Base-by-base conservation (phyloP, 2,113 vertebrate species). In the Delphinus delphis region DNA sequence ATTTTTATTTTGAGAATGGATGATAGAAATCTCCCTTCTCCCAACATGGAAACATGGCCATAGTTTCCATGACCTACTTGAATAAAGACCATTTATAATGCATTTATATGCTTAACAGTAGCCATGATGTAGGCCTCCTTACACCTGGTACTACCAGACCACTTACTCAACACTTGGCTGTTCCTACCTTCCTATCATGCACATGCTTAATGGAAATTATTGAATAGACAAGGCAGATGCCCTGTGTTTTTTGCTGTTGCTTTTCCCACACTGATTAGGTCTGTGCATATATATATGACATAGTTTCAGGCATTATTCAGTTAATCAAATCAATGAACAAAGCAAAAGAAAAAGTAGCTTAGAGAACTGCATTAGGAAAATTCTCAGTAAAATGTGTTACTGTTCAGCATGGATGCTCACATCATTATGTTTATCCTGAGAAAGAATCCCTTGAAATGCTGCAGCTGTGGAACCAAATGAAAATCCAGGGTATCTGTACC, bases 51-150 rank as follows among this genome's bases (percentile, higher is more conserved):
- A 95, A 96, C 63, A 79, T 79, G 2, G 5, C 47, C 68, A 21
- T 36, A 41, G 20, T 89, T 97, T 86, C 41, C 33, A 74, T 44
- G 67, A 80, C 9, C 20, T 4, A 63, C 85, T 80, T 96, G 21
- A 33, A 82, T 68, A 44, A 88, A 95, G 26, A 95, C 53, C 67
- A 83, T 84, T 96, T 79, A 92, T 90, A 98, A 96, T 91, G 47
- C n/a, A 97, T 88, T 96, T 91, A 88, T 47, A 94, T 83, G 85
- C 95, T 91, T 79, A 95, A 26, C 3, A 71, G 63, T 81, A 50
- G 41, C 38, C 82, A 73, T 58, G 55, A 94, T 28, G 14, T 63
- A 82, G 70, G 38, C 41, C 26, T 88, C 68, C 86, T 96, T 90
- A 84, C 77, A 90, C 50, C 41, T 60, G 71, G 70, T 47, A 63